Percentiles rank a stretch among this genome's conserved stretches.
These are phyloP conservation scores for Podarcis siculus DNA, from an alignment of 2,797 vertebrate species.

Conservation along the genomic window DNA sequence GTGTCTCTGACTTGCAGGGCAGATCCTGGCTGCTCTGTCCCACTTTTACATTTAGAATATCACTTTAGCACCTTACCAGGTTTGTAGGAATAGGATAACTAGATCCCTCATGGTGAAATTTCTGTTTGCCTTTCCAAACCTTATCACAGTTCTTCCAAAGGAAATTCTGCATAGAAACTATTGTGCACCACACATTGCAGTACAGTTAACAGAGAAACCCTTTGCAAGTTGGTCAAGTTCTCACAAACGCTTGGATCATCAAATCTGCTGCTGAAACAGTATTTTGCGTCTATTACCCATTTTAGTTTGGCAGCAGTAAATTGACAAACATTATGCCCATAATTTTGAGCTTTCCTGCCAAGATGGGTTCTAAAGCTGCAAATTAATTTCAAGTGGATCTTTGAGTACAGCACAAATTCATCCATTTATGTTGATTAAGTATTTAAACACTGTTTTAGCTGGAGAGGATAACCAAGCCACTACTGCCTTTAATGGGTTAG, in stretches of 20 bases:
- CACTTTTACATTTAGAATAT: neutral
- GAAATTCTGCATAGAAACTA: neutral
- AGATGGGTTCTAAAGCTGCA: neutral
- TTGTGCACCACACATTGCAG: neutral
- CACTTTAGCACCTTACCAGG: neutral
- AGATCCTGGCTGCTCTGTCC: neutral
- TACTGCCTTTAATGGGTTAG: neutral
- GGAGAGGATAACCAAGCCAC: constrained; percentile 7
- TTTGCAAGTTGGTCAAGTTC: constrained; percentile 1
- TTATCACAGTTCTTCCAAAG: neutral
- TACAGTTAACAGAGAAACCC: neutral
- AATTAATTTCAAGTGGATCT: constrained; percentile 31
- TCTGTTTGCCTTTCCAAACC: constrained; percentile 13
- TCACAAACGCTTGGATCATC: neutral
- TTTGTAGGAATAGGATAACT: neutral
- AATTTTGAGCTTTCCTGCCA: constrained; percentile 14
- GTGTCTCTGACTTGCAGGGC: neutral
- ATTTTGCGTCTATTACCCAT: constrained; percentile 17
- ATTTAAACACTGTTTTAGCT: constrained; percentile 17
- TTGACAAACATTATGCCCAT: neutral
- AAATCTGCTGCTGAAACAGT: neutral
- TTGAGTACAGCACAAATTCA: constrained; percentile 15
- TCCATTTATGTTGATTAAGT: constrained; percentile 28
- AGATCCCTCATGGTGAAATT: neutral
- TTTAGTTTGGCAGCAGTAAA: constrained; percentile 31